Evolutionary conservation across 2,113 vertebrate species (phyloP).

Genomic region (Salvelinus alpinus): DNA sequence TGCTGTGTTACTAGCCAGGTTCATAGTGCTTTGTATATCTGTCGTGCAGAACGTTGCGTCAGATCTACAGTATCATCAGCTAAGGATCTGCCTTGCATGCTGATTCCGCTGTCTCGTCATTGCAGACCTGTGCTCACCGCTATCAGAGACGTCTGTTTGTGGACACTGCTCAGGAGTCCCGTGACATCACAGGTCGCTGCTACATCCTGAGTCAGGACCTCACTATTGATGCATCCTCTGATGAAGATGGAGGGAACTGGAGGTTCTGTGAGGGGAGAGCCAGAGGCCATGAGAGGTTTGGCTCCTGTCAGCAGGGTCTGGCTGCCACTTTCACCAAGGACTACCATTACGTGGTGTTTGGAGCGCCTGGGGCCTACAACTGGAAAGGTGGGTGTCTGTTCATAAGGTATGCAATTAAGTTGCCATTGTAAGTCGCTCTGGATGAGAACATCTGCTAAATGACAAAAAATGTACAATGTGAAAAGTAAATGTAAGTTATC

Average conservation of each 20-base stretch:
- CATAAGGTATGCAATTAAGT: not conserved
- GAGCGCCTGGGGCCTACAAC: constrained; percentile 92
- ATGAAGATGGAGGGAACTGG: constrained; percentile 78
- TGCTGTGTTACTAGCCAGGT: constrained; percentile 33
- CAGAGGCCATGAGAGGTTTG: constrained; percentile 88
- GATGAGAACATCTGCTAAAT: too few species aligned
- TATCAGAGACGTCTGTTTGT: constrained; percentile 85
- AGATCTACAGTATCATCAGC: not conserved
- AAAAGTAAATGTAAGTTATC: too few species aligned
- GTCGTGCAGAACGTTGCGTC: not conserved
- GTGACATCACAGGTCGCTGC: constrained; percentile 91
- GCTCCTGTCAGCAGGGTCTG: constrained; percentile 95
- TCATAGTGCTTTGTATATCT: constrained; percentile 11
- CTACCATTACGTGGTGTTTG: constrained; percentile 92
- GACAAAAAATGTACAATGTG: too few species aligned
- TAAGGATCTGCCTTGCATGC: not conserved
- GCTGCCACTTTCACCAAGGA: constrained; percentile 91
- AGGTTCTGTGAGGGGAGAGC: constrained; percentile 84
- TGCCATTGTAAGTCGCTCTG: too few species aligned
- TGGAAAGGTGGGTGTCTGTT: constrained; percentile 88
- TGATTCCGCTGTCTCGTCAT: constrained; percentile 47
- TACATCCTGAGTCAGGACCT: constrained; percentile 89
- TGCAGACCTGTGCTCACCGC: constrained; percentile 92
- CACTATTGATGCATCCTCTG: constrained; percentile 57
- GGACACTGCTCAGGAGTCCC: constrained; percentile 71